Evolutionary conservation across 1,140 invertebrate species (phyloP).

Genomic region (Trigoniulus corallinus): DNA sequence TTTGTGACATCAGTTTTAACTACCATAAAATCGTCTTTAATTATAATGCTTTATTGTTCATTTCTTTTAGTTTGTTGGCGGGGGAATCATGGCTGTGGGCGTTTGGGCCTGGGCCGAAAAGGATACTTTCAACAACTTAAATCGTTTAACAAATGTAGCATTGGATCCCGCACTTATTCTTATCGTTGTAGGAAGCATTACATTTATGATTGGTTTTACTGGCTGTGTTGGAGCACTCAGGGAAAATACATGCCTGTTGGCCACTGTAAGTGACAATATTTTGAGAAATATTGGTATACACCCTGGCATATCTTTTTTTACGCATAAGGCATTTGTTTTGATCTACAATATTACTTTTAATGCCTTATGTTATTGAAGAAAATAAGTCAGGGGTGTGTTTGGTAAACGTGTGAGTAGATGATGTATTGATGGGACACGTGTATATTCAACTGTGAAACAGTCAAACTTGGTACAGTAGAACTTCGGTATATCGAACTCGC

Average conservation of each 20-base stretch:
- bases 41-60: no score
- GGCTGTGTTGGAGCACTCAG: conserved; percentile 89
- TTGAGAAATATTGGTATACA: background rate
- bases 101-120: conserved; percentile 96
- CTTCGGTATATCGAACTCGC: no score
- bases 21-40: no score
- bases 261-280: conserved; percentile 69
- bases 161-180: conserved; percentile 91
- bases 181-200: conserved; percentile 75
- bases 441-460: no score
- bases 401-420: no score
- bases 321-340: background rate
- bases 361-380: conserved; percentile 6
- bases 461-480: no score
- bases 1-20: no score
- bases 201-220: conserved; percentile 88
- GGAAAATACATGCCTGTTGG: conserved; percentile 47
- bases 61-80: conserved; percentile 57
- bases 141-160: conserved; percentile 63
- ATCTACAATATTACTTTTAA: conserved; percentile 5
- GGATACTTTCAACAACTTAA: conserved; percentile 84
- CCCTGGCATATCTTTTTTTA: conserved; percentile 15
- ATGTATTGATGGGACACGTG: no score
- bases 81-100: conserved; percentile 70
- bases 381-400: no score